These are phyloP conservation scores for Peribatodes rhomboidaria DNA, from an alignment of 2,888 invertebrate genomes.

Conservation along the genomic window DNA sequence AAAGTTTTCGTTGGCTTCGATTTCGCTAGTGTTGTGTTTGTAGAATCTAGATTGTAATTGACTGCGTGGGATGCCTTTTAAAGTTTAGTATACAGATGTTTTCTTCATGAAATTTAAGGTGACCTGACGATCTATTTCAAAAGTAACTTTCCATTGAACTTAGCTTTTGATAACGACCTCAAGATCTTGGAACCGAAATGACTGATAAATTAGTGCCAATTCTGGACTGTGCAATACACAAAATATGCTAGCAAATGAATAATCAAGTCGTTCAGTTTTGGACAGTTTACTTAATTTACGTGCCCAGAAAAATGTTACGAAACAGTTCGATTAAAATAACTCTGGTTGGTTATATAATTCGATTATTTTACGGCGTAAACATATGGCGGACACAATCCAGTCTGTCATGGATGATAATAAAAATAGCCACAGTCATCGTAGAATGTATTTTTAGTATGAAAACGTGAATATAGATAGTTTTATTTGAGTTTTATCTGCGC, in stretches of 20 bases:
- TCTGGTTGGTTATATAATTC: slow-evolving; percentile 1
- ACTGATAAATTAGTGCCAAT: neutral
- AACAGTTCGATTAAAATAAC: slow-evolving; percentile 7
- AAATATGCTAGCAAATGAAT: neutral
- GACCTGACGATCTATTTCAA: slow-evolving; percentile 12
- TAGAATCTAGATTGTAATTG: slow-evolving; percentile 13
- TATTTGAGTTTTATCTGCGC: slow-evolving; percentile 1
- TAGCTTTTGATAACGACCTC: neutral
- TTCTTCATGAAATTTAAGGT: slow-evolving; percentile 10
- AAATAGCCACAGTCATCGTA: slow-evolving; percentile 5
- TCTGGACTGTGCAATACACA: neutral
- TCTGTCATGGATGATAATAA: slow-evolving; percentile 7
- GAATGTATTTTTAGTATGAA: slow-evolving; percentile 1
- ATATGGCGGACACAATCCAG: slow-evolving; percentile 1
- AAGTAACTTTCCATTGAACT: slow-evolving; percentile 6
- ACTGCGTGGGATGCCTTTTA: slow-evolving; percentile 15
- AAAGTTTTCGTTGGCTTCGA: neutral
- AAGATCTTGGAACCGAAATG: slow-evolving; percentile 7
- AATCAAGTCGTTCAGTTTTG: neutral
- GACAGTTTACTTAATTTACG: no score
- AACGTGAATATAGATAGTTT: neutral
- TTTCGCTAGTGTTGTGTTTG: slow-evolving; percentile 2
- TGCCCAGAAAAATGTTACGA: neutral
- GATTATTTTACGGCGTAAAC: neutral
- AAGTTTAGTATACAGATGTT: neutral